Evolutionary conservation across 2,888 invertebrate genomes (phyloP).

Genomic region (Esperia sulphurella): DNA sequence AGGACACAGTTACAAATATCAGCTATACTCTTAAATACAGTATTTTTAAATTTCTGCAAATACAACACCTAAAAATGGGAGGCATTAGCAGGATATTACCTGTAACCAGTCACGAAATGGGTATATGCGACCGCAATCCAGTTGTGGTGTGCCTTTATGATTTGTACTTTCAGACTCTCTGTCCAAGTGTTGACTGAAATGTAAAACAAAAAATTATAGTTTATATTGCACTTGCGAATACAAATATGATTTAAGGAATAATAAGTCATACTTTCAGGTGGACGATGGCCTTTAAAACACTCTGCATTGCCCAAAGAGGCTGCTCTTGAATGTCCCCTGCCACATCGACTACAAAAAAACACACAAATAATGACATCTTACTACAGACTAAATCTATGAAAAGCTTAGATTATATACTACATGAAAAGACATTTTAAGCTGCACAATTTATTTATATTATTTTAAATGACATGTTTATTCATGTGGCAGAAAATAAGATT

Average conservation of each 20-base stretch:
- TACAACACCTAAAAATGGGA: too few species aligned
- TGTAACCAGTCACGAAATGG: constrained; percentile 96
- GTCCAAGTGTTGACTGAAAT: constrained; percentile 85
- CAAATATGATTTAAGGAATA: neutral
- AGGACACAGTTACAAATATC: too few species aligned
- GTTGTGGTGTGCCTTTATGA: constrained; percentile 97
- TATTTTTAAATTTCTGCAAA: too few species aligned
- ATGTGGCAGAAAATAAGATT: too few species aligned
- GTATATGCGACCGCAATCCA: constrained; percentile 98
- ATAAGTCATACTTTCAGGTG: constrained; percentile 56
- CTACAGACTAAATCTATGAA: too few species aligned
- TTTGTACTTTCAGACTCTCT: constrained; percentile 92
- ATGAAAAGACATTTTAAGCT: too few species aligned
- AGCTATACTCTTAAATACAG: too few species aligned
- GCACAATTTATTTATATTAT: too few species aligned
- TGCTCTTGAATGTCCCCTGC: constrained; percentile 87
- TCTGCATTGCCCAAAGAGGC: constrained; percentile 85
- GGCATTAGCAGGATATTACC: constrained; percentile 78
- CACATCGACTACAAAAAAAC: constrained; percentile 56
- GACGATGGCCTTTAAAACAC: constrained; percentile 61
- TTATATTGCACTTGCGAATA: too few species aligned
- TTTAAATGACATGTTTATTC: too few species aligned
- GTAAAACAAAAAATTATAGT: constrained; percentile 14
- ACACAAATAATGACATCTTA: too few species aligned
- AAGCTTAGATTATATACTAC: too few species aligned